Conservation (phyloP, 64 coral and sea anemone species). For the Dendronephthya gigantea region DNA sequence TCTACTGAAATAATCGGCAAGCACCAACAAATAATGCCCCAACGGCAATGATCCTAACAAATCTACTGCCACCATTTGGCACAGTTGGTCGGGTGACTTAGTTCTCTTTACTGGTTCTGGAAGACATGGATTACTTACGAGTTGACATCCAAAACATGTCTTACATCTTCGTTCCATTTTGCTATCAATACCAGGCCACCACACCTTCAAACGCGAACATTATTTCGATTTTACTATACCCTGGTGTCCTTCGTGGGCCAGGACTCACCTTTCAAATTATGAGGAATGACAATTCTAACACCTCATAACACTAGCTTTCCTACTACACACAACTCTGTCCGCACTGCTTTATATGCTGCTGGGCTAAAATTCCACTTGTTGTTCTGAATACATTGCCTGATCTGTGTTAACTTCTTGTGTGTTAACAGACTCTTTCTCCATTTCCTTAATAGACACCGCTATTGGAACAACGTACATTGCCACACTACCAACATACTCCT, state of each 20-base stretch:
- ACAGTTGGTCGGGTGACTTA: background rate
- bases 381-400: slow-evolving; percentile 7
- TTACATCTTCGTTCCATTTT: background rate
- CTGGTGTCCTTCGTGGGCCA: background rate
- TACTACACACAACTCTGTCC: background rate
- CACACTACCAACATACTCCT: slow-evolving; percentile 2
- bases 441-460: background rate
- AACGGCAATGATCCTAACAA: background rate
- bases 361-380: slow-evolving; percentile 20
- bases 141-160: background rate
- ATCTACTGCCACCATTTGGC: background rate
- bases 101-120: background rate
- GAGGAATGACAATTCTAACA: background rate
- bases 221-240: background rate
- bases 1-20: background rate
- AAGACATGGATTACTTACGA: background rate
- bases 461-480: background rate
- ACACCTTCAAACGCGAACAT: background rate
- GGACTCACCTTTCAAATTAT: background rate
- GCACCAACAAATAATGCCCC: background rate
- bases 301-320: background rate
- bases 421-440: slow-evolving; percentile 5
- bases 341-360: slow-evolving; percentile 19
- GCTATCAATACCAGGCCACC: background rate
- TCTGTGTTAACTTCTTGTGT: slow-evolving; percentile 8